Evolutionary conservation across 1,140 invertebrate genomes (phyloP).

Genomic region (Drosophila saltans): DNA sequence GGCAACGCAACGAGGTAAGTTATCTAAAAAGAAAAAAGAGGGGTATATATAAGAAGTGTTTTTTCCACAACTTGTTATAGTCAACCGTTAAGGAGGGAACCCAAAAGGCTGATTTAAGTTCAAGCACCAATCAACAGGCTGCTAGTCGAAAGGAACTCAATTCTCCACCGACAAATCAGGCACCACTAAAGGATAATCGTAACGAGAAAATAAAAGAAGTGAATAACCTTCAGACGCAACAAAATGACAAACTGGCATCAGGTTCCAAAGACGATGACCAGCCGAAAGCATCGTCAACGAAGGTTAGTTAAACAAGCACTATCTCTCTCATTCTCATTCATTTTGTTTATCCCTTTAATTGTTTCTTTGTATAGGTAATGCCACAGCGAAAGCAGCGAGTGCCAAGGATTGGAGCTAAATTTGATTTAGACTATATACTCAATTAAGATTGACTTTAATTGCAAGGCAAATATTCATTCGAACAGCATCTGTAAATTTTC

Average conservation of each 20-base stretch:
- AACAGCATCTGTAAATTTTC: not conserved
- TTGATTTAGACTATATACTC: slow-evolving; percentile 66
- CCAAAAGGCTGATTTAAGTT: too few relatives aligned
- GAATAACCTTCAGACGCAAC: not conserved
- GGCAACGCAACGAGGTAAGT: slow-evolving; percentile 13
- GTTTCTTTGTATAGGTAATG: slow-evolving; percentile 11
- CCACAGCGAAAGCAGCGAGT: slow-evolving; percentile 47
- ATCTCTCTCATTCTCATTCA: not conserved
- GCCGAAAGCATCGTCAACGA: not conserved
- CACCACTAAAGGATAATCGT: not conserved
- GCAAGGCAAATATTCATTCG: not conserved
- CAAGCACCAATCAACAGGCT: not conserved
- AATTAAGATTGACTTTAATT: slow-evolving; percentile 24
- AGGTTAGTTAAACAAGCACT: not conserved
- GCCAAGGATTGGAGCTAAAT: slow-evolving; percentile 74
- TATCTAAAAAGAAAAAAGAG: too few relatives aligned
- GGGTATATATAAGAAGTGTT: too few relatives aligned
- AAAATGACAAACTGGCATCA: not conserved
- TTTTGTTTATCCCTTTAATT: too few relatives aligned
- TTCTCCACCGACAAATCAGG: not conserved
- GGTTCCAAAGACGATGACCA: not conserved
- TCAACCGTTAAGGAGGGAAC: not conserved
- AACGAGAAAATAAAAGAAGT: not conserved
- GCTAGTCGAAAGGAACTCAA: not conserved
- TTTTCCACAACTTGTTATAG: not conserved